phyloP scores from a whole-genome alignment of 2,888 invertebrate genomes.

The Isotomurus palustris region DNA sequence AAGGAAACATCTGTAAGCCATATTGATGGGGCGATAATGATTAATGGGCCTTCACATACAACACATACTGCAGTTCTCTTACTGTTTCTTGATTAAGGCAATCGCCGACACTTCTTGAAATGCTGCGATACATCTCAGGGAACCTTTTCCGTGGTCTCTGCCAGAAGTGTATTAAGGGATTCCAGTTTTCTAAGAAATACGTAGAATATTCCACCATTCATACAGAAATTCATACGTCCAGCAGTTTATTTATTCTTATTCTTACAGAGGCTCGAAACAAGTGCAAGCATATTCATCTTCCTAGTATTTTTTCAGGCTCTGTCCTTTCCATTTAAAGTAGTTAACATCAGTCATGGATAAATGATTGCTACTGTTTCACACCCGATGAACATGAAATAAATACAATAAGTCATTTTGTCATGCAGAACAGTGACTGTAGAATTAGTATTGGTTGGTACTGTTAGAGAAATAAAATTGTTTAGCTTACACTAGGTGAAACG shows the following conservation, averaged over 20 bases:
- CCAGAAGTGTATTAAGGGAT: background rate
- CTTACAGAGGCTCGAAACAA: no score
- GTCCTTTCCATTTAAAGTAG: background rate
- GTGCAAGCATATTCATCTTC: background rate
- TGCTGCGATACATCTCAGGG: no score
- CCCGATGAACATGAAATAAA: background rate
- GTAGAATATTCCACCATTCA: background rate
- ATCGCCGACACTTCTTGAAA: slow-evolving; percentile 10
- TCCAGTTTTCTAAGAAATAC: background rate
- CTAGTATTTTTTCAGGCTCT: background rate
- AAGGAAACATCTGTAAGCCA: slow-evolving; percentile 20
- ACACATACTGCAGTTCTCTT: no score
- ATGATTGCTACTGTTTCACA: background rate
- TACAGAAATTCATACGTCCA: background rate
- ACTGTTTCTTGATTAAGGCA: slow-evolving; percentile 10
- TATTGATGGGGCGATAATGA: slow-evolving; percentile 30
- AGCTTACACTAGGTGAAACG: no score
- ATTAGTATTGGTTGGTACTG: no score
- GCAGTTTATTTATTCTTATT: background rate
- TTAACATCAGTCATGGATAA: no score
- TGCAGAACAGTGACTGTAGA: background rate
- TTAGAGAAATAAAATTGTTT: no score
- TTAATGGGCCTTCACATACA: slow-evolving; percentile 34
- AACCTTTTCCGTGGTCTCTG: no score
- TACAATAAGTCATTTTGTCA: background rate